Conservation (phyloP, 1,140 invertebrate species). For the Epicauta chinensis region DNA sequence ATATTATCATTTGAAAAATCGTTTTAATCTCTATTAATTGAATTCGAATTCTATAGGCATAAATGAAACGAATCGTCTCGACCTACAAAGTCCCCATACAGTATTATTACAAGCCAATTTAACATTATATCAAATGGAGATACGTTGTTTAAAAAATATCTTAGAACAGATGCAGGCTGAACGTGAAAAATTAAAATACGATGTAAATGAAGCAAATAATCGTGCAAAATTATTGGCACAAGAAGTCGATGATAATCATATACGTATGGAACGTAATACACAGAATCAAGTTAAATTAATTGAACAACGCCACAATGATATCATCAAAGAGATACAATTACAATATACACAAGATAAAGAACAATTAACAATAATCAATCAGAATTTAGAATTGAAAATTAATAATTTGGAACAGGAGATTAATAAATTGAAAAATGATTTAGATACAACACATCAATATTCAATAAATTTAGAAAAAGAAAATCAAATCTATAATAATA, state of each 20-base stretch:
- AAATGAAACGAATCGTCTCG: slow-evolving; percentile 39
- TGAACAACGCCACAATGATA: slow-evolving; percentile 70
- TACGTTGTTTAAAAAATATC: slow-evolving; percentile 49
- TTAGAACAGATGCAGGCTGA: slow-evolving; percentile 63
- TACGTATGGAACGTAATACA: slow-evolving; percentile 65
- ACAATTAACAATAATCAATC: slow-evolving; percentile 48
- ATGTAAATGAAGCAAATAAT: slow-evolving; percentile 74
- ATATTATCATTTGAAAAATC: too few species aligned
- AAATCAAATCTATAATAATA: slow-evolving; percentile 53
- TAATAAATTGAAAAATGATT: slow-evolving; percentile 47
- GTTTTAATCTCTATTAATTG: too few species aligned
- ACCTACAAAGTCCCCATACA: slow-evolving; percentile 44
- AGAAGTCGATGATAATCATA: slow-evolving; percentile 85
- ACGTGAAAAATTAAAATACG: slow-evolving; percentile 67
- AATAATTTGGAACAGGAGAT: slow-evolving; percentile 50
- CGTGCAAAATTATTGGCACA: slow-evolving; percentile 71
- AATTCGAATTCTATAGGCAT: slow-evolving; percentile 30
- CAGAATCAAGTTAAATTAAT: slow-evolving; percentile 61
- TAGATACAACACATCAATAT: slow-evolving; percentile 51
- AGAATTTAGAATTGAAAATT: slow-evolving; percentile 52
- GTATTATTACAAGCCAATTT: slow-evolving; percentile 51
- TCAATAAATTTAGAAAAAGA: slow-evolving; percentile 58
- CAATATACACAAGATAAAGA: slow-evolving; percentile 67
- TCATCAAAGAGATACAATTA: slow-evolving; percentile 59
- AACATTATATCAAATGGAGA: slow-evolving; percentile 54